Conservation (phyloP, 2,113 vertebrate species). For the Stegostoma tigrinum region DNA sequence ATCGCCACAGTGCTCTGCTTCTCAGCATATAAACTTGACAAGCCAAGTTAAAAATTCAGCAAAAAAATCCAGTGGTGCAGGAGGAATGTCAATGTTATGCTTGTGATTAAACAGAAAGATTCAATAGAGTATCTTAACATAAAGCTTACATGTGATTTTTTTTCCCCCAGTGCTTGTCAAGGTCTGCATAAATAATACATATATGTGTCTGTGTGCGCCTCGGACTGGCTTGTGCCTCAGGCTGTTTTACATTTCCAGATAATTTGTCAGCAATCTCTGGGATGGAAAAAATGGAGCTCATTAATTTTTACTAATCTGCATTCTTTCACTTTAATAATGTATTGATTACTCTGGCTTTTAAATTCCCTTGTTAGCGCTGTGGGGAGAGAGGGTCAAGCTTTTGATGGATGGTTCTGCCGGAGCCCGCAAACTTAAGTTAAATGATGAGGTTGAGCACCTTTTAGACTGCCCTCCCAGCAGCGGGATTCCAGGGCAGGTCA, state of each 20-base stretch:
- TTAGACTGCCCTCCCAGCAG: background rate
- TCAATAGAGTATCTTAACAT: conserved; percentile 28
- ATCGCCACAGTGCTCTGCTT: background rate
- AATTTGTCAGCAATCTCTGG: conserved; percentile 34
- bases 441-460: conserved; percentile 17
- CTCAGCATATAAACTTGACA: conserved; percentile 4
- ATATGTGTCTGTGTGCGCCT: background rate
- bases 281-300: conserved; percentile 28
- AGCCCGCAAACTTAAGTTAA: background rate
- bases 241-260: conserved; percentile 37
- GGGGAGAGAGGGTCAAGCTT: background rate
- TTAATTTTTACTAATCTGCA: conserved; percentile 38
- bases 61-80: background rate
- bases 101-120: conserved; percentile 36
- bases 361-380: conserved; percentile 3
- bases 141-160: conserved; percentile 33
- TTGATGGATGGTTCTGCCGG: conserved; percentile 11
- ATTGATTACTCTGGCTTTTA: conserved; percentile 27
- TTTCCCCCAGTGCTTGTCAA: conserved; percentile 16
- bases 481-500: background rate
- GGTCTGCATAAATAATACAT: conserved; percentile 36
- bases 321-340: conserved; percentile 35
- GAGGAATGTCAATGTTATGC: conserved; percentile 35
- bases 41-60: conserved; percentile 35
- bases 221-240: conserved; percentile 1